Evolutionary conservation across 2,113 vertebrate genomes (phyloP), one percentile per base, ranked within the genome.

Genomic region (Dipodomys stephensi): DNA sequence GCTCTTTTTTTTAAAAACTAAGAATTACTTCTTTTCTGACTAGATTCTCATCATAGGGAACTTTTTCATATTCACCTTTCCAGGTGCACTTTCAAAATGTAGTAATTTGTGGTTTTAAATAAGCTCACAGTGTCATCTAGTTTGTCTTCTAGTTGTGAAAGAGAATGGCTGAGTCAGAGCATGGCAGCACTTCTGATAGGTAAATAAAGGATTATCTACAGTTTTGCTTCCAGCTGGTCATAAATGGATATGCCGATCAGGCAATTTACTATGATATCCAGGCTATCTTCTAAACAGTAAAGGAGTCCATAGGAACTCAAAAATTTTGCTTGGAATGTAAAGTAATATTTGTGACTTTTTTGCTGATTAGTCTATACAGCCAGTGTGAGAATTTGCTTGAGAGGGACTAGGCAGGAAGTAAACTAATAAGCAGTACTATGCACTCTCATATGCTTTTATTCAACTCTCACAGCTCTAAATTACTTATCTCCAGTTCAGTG

Each of bases 131-230:
- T 88, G 39, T 73, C 67, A 8, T 90, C 30, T 79, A 28, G 83
- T 64, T 74, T 92, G 57, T 80, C 49, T 49, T 93, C 83, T 23
- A 30, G 0, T 62, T 62, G 57, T 69, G 35, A 83, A 79, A 94
- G 87, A 83, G 60, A 65, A 81, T 77, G 86, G 44, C 79, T 91
- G 88, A 92, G 92, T 94, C 72, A 80, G 73, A 81, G 71, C 83
- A 4, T 87, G 78, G 77, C 39, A 39, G 30, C 27, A 44, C 88
- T 93, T 95, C 85, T 90, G 35, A 76, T 57, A 71, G 64, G 25
- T 65, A 53, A 88, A 35, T 69, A 44, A 39, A 20, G 15, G 74
- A 64, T 89, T 64, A 87, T 62, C 83, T 57, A n/a, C 16, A 60
- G 71, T 79, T 86, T 67, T 78, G 32, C 88, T 92, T 94, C 80